A percentile compares a stretch with the other conserved stretches of the same genome.
phyloP scores from a whole-genome alignment of 2,113 vertebrate genomes.

The Triplophysa rosa region DNA sequence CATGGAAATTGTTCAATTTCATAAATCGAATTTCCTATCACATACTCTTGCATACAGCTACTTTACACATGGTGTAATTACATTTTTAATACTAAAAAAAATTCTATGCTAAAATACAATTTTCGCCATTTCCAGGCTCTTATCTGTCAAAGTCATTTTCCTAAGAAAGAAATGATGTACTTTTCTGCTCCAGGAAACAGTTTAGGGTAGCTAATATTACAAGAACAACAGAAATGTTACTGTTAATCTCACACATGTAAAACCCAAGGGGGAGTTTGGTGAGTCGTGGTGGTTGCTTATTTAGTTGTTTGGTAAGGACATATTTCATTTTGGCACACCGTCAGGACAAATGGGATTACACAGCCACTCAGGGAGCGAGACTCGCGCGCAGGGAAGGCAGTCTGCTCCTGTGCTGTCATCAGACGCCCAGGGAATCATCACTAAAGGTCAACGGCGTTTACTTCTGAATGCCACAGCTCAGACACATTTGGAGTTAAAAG shows the following conservation, averaged over 20 bases:
- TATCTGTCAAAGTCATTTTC: neutral
- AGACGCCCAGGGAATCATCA: conserved; percentile 66
- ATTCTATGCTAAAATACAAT: neutral
- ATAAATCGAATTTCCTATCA: too few species aligned
- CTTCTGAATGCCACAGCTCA: conserved; percentile 72
- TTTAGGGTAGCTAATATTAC: conserved; percentile 1
- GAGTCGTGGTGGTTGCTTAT: neutral
- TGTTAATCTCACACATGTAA: neutral
- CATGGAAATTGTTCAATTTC: too few species aligned
- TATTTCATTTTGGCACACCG: conserved; percentile 64
- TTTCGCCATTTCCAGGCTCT: neutral
- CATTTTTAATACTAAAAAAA: too few species aligned
- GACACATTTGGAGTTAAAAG: conserved; percentile 62
- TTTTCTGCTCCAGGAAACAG: conserved; percentile 1
- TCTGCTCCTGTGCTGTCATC: conserved; percentile 54
- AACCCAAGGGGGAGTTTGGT: neutral
- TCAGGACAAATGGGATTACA: conserved; percentile 73
- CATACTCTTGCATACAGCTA: too few species aligned
- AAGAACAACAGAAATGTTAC: neutral
- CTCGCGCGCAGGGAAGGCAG: conserved; percentile 65
- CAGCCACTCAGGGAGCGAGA: conserved; percentile 59
- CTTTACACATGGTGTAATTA: too few species aligned
- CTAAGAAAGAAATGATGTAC: neutral
- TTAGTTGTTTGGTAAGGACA: conserved; percentile 15
- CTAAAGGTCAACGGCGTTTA: conserved; percentile 72